These are phyloP conservation scores for Drosophila koepferae DNA, from an alignment of 2,888 invertebrate genomes.

Conservation along the genomic window DNA sequence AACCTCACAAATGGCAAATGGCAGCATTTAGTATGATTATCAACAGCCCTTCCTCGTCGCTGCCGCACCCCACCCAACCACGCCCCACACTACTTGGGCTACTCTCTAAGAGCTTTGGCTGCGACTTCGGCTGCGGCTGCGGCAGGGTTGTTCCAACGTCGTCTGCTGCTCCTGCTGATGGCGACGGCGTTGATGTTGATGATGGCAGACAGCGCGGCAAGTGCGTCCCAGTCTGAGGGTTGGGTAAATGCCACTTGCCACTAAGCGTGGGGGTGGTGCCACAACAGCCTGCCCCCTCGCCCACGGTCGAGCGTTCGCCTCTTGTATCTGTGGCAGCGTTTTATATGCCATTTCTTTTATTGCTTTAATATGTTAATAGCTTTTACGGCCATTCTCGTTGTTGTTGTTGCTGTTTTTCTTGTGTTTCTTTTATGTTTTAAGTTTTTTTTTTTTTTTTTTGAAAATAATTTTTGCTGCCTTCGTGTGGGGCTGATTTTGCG, in stretches of 20 bases:
- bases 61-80: not conserved
- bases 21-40: conserved; percentile 83
- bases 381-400: conserved; percentile 49
- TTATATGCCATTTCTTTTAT: conserved; percentile 81
- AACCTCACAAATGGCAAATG: conserved; percentile 81
- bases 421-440: conserved; percentile 38
- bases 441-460: conserved; percentile 41
- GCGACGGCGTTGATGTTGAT: conserved; percentile 64
- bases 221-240: conserved; percentile 43
- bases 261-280: conserved; percentile 66
- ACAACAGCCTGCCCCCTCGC: not conserved
- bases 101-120: conserved; percentile 30
- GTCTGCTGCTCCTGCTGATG: conserved; percentile 37
- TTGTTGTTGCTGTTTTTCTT: conserved; percentile 50
- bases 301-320: conserved; percentile 3
- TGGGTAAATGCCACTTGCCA: conserved; percentile 65
- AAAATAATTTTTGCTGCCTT: conserved; percentile 47
- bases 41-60: conserved; percentile 39
- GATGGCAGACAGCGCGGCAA: conserved; percentile 54
- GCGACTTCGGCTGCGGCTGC: conserved; percentile 26
- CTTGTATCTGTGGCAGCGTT: conserved; percentile 72
- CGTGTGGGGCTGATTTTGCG: conserved; percentile 63
- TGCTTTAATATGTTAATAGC: conserved; percentile 76
- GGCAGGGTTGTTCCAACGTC: conserved; percentile 26
- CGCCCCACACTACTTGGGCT: not conserved